Base-by-base conservation (phyloP, 2,113 vertebrate species). In the Hepsetus odoe region DNA sequence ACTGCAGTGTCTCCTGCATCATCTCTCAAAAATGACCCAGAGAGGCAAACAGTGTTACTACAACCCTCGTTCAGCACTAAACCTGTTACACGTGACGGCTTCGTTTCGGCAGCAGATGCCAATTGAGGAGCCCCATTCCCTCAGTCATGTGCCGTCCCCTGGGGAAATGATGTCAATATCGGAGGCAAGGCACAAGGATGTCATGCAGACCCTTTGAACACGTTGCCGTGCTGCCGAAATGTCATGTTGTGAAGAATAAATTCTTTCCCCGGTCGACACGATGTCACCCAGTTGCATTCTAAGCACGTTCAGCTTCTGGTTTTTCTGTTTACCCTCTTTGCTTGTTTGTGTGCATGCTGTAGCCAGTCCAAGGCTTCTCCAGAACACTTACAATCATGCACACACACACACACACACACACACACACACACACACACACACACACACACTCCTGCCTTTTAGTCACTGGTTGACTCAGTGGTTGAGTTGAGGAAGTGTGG, bases 161-260 rank as follows among this genome's bases (percentile, higher is more conserved):
- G 49, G 72, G 59, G 49, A 77, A 76, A 65, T 46, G 18, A 35
- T 68, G 72, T 82, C 26, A 79, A 49, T 71, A 56, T 44, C 32
- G 12, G n/a, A n/a, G 59, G 71, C 24, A 46, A 79, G 61, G 62
- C 51, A 79, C n/a, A 69, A 65, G 22, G 22, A 32, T 72, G 61
- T 76, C 80, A 12, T 59, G 24, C 67, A 72, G 49, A 78, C n/a
- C 14, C 76, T 73, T 76, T 79, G 51, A 77, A 80, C 74, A 22
- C 55, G 53, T 30, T 22, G 5, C 49, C 49, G 14, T 73, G 59
- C 53, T 75, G 26, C 22, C 42, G 42, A 79, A 79, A 81, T 76
- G 44, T 76, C 72, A 82, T 56, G 79, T 51, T 84, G 59, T 40
- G 33, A 61, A 59, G 61, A 80, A 82, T 68, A 79, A 56, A 53